Percentiles rank a stretch among this genome's conserved stretches.
These are phyloP conservation scores for Microcebus murinus DNA, from an alignment of 2,113 vertebrate species.

Conservation along the genomic window DNA sequence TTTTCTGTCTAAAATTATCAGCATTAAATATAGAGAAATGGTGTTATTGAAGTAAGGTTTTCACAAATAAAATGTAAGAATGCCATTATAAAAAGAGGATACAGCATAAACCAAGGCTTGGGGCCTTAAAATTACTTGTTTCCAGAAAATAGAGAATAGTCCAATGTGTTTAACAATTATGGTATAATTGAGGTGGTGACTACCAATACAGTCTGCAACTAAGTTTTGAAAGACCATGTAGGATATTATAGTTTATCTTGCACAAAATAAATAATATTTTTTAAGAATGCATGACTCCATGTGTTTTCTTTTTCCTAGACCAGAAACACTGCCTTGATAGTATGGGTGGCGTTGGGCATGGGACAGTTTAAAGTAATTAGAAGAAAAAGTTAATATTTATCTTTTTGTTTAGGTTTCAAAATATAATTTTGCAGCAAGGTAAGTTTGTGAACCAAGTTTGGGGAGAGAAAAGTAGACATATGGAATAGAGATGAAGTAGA, in stretches of 20 bases:
- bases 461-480: not conserved
- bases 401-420: not conserved
- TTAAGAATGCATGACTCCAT: not conserved
- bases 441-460: not conserved
- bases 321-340: not conserved
- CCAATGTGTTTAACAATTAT: not conserved
- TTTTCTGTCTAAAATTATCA: not conserved
- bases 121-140: not conserved
- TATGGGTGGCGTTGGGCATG: not conserved
- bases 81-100: not conserved
- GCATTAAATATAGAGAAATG: not conserved
- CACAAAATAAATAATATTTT: not conserved
- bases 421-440: not conserved
- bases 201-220: not conserved
- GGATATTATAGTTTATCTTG: not conserved
- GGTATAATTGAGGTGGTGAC: not conserved
- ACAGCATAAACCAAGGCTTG: not conserved
- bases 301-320: not conserved
- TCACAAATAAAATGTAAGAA: not conserved
- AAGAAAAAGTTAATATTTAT: not conserved
- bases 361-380: not conserved
- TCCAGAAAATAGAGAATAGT: not conserved
- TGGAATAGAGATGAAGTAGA: not conserved
- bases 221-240: not conserved
- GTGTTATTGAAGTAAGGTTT: not conserved